Base-by-base conservation (phyloP, 2,113 vertebrate genomes). In the Paramisgurnus dabryanus region DNA sequence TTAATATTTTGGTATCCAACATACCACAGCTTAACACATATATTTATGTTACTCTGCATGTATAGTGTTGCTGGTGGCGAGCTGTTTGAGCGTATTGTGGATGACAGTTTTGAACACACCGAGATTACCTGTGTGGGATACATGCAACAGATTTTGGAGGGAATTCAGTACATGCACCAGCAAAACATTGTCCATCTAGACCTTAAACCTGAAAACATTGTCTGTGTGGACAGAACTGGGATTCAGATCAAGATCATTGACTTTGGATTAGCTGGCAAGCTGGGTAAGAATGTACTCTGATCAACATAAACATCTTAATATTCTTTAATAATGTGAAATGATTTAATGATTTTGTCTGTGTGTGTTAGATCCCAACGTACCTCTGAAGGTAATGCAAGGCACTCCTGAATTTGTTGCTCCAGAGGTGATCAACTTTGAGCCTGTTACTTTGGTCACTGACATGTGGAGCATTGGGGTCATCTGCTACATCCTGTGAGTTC, bases 181-280 rank as follows among this genome's bases (percentile, higher is more conserved):
- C 95, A 98, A 83, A 95, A 93, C 40, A 95, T 99, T 39, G 84
- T 98, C 53, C 97, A 99, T 74, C 90, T 99, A 85, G 97, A 99
- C 81, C 94, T 99, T 77, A 99, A 99, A 93, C 98, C 98, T 1
- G 98, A 99, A 90, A 99, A 99, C 83, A 97, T 99, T 13, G 89
- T 98, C 11, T 99, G 98, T 73, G 94, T 97, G 69, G 96, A 89
- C 88, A 92, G 79, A 82, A 94, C 90, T 0, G 95, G 96, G 85
- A 96, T 95, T 78, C 93, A 94, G 78, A 89, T 99, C 73, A 99
- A 99, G 91, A 97, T 99, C 67, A 98, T 99, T 66, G 98, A 99
- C 72, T 99, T 99, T n/a, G 97, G 98, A 75, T 90, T 99, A 64
- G 97, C 97, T 69, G 89, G 93, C 87, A 96, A 91, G 91, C 80